Evolutionary conservation across 2,113 vertebrate species (phyloP), one percentile per base, ranked within the genome.

Genomic region (Daphoenositta chrysoptera): DNA sequence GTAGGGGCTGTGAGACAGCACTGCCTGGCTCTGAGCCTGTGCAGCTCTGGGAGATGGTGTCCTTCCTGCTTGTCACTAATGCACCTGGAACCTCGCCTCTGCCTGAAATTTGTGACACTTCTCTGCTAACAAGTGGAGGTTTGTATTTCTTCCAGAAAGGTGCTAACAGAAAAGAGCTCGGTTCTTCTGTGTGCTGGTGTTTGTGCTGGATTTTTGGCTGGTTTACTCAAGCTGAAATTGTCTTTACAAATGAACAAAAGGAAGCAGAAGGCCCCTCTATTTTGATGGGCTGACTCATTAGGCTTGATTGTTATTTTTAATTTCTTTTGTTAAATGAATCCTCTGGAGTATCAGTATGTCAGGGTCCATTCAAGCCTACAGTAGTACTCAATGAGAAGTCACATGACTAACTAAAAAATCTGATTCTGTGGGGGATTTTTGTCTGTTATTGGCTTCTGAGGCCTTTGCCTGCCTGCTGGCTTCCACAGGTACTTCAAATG

Each of bases 1-100:
- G 0, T 0, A 1, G 35, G 56, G 45, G 31, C 57, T 26, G 65
- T 15, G 51, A 12, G 10, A 4, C 15, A 9, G 72, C 1, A 1
- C 39, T 87, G 68, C 53, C 39, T 8, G 75, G 45, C 60, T 48
- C 28, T 4, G 68, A 20, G 47, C 2, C 11, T 42, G 11, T 4
- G 37, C 11, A 47, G 44, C 7, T 37, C 54, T 39, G 68, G 33
- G 39, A 12, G 4, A 1, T 42, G 28, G 5, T 57, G 31, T n/a
- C 60, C 60, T 33, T 70, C 15, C 75, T 70, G 61, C 66, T 23
- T 31, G 2, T 13, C 48, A 14, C 4, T 20, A 11, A 1, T 9
- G 44, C n/a, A 0, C 10, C 8, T 15, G 40, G 28, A 87, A 17
- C 56, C 7, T 68, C 1, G 0, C 10, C 22, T 68, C 50, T 39